phyloP scores from a whole-genome alignment of 2,797 vertebrate species.

The Onychomys torridus region DNA sequence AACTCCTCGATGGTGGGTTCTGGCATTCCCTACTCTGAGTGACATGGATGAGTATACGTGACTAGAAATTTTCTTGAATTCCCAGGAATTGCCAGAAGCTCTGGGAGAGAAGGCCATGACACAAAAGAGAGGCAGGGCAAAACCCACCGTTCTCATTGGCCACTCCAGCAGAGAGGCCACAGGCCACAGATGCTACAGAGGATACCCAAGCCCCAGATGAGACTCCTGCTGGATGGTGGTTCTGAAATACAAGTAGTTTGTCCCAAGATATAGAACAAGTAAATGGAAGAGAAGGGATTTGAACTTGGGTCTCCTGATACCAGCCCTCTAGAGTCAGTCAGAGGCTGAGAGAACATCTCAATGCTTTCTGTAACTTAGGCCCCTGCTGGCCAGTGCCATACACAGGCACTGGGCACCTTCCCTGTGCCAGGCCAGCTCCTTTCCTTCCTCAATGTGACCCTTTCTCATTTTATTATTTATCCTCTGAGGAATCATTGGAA shows the following conservation, averaged over 20 bases:
- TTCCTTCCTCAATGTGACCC: neutral
- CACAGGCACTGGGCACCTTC: neutral
- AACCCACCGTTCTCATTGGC: neutral
- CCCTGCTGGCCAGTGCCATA: neutral
- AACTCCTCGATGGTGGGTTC: neutral
- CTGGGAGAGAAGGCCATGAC: neutral
- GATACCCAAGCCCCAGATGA: neutral
- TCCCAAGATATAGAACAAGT: neutral
- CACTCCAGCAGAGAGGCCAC: neutral
- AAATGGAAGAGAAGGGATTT: neutral
- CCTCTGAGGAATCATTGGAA: neutral
- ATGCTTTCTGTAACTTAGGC: neutral
- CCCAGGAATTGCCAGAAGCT: neutral
- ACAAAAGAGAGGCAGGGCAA: neutral
- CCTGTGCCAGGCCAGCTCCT: neutral
- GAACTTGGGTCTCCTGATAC: slow-evolving; percentile 10
- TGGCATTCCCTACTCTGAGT: neutral
- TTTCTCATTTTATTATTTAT: neutral
- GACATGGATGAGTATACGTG: neutral
- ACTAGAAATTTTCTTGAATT: neutral
- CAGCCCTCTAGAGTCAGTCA: neutral
- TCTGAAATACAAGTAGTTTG: neutral
- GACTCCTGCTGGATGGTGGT: neutral
- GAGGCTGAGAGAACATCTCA: neutral
- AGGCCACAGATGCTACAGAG: neutral